These are phyloP conservation scores for Limonius californicus DNA, from an alignment of 1,140 invertebrate species.

Conservation along the genomic window DNA sequence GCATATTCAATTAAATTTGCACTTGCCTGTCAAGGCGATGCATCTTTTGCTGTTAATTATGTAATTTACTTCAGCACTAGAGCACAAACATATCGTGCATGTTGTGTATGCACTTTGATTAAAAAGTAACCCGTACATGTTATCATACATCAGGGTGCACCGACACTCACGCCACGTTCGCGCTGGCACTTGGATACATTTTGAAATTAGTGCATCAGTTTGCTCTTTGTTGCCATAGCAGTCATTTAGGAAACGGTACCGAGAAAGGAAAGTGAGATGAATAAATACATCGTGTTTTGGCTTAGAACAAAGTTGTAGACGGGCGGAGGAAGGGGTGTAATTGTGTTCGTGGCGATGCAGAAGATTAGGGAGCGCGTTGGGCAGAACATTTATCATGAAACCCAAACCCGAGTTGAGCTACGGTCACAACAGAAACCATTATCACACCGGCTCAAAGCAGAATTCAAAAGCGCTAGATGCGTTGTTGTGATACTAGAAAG, in stretches of 20 bases:
- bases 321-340: constrained; percentile 26
- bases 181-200: neutral
- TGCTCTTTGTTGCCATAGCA: constrained; percentile 20
- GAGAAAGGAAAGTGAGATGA: constrained; percentile 40
- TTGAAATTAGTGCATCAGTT: neutral
- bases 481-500: neutral
- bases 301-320: constrained; percentile 12
- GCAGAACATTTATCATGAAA: constrained; percentile 41
- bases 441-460: constrained; percentile 15
- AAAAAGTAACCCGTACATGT: neutral
- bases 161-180: neutral
- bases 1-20: constrained; percentile 13
- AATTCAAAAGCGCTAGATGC: neutral
- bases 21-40: neutral
- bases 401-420: constrained; percentile 34
- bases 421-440: constrained; percentile 33
- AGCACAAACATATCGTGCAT: constrained; percentile 4
- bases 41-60: constrained; percentile 15
- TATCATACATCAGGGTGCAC: neutral
- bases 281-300: constrained; percentile 36
- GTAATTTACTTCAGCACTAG: constrained; percentile 11
- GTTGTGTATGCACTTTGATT: neutral
- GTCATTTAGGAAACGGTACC: constrained; percentile 33
- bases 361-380: constrained; percentile 40
- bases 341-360: constrained; percentile 41